These are phyloP conservation scores for Eriocheir sinensis DNA, from an alignment of 1,140 invertebrate genomes.

Conservation along the genomic window DNA sequence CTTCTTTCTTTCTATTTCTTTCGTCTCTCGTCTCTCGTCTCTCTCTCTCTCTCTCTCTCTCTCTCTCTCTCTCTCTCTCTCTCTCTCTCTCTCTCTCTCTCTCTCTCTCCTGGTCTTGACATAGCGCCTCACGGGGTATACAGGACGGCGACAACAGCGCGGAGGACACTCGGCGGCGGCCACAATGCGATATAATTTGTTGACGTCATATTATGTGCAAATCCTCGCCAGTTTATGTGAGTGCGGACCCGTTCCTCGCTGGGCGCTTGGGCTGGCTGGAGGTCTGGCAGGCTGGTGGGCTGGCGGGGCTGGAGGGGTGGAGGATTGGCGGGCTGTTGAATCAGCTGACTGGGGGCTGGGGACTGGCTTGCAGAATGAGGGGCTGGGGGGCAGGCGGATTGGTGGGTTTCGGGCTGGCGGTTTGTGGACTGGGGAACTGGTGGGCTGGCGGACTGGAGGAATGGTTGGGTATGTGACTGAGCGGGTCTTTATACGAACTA, in stretches of 20 bases:
- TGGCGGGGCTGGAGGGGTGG: no score
- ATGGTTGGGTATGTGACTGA: no score
- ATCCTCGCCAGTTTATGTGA: constrained; percentile 5
- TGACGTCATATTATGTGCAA: constrained; percentile 25
- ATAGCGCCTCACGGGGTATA: neutral
- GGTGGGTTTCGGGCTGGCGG: no score
- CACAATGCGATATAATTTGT: neutral
- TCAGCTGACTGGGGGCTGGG: no score
- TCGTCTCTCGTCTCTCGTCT: neutral
- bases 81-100: neutral
- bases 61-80: neutral
- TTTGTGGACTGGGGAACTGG: no score
- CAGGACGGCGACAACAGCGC: neutral
- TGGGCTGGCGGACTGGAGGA: no score
- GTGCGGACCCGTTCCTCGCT: neutral
- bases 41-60: neutral
- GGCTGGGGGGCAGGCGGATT: no score
- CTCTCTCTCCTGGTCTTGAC: neutral
- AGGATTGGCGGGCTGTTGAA: no score
- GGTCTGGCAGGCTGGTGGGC: no score
- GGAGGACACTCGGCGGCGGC: neutral
- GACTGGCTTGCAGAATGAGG: no score
- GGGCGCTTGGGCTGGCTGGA: no score
- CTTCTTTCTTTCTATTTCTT: neutral
- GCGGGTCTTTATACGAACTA: no score